phyloP scores from a whole-genome alignment of 1,140 invertebrate species.

The Diorhabda carinulata region DNA sequence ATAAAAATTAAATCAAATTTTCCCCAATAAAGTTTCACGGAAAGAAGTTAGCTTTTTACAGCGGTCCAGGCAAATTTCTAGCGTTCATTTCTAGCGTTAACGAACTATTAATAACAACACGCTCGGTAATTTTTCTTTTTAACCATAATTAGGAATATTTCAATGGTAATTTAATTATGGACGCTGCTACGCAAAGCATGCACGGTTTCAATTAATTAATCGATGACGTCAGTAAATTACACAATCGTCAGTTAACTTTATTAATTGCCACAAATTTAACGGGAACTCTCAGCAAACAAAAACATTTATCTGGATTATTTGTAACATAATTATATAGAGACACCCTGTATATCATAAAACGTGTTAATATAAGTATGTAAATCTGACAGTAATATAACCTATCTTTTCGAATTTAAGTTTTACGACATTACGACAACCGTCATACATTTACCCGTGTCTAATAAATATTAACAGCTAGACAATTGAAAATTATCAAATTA shows the following conservation, averaged over 20 bases:
- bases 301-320: too few species aligned
- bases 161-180: not conserved
- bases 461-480: conserved; percentile 7
- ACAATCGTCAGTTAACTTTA: not conserved
- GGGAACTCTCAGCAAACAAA: too few species aligned
- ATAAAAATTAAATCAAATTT: conserved; percentile 49
- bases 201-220: not conserved
- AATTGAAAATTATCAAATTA: conserved; percentile 16
- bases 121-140: not conserved
- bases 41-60: conserved; percentile 44
- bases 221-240: not conserved
- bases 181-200: not conserved
- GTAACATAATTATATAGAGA: too few species aligned
- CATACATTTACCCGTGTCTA: not conserved
- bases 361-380: too few species aligned
- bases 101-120: too few species aligned
- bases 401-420: too few species aligned
- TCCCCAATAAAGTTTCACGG: conserved; percentile 48
- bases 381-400: too few species aligned
- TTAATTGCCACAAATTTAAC: not conserved
- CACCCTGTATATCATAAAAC: too few species aligned
- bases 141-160: not conserved
- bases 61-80: conserved; percentile 37
- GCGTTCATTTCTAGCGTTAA: not conserved
- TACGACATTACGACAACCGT: not conserved